These are phyloP conservation scores for Montipora capricornis DNA, from an alignment of 64 coral and sea anemone genomes.

Conservation along the genomic window DNA sequence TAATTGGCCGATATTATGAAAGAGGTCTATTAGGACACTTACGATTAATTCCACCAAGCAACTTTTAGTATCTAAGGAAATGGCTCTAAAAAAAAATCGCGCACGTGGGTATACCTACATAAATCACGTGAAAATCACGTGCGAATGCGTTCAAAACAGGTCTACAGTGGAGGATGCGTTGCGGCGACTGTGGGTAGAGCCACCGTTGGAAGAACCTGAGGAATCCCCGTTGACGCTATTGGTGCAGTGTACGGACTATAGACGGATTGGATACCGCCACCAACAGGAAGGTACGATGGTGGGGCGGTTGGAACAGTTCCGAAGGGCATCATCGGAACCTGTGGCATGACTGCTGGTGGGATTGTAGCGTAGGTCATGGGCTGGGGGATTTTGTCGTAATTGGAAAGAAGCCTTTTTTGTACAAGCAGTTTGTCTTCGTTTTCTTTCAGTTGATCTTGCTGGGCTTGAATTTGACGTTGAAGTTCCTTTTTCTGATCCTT, in stretches of 20 bases:
- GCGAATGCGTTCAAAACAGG: background rate
- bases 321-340: constrained; percentile 41
- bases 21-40: no score
- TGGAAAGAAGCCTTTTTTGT: constrained; percentile 58
- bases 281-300: constrained; percentile 47
- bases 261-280: constrained; percentile 22
- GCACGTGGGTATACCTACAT: background rate
- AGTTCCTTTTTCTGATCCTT: constrained; percentile 81
- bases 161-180: background rate
- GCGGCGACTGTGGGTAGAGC: background rate
- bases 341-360: constrained; percentile 15
- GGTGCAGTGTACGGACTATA: constrained; percentile 31
- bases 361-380: constrained; percentile 11
- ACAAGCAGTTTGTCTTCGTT: constrained; percentile 68
- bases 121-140: background rate
- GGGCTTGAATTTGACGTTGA: constrained; percentile 79
- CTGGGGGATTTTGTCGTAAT: constrained; percentile 10
- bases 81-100: background rate
- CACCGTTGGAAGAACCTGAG: constrained; percentile 44
- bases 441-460: constrained; percentile 75
- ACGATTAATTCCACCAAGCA: no score
- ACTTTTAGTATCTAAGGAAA: no score
- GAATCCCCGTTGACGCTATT: background rate
- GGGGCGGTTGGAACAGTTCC: background rate
- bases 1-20: no score